These are phyloP conservation scores for Cylloceria caligata DNA, from an alignment of 2,888 invertebrate genomes.

Conservation along the genomic window DNA sequence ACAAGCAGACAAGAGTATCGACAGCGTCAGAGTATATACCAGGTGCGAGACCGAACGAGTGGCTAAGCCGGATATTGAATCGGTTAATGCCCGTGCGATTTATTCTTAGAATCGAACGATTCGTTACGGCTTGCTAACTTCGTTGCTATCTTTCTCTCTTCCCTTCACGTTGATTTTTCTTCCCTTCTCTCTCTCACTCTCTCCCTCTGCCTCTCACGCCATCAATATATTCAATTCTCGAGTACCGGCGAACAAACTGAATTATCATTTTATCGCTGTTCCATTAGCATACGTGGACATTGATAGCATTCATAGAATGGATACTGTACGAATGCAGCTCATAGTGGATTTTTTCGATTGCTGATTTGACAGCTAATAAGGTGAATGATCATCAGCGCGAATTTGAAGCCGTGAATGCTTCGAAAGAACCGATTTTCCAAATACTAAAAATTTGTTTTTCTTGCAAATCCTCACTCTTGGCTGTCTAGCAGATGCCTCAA, in stretches of 20 bases:
- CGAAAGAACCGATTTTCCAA: neutral
- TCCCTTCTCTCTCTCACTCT: slow-evolving; percentile 12
- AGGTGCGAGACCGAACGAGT: slow-evolving; percentile 7
- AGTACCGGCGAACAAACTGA: slow-evolving; percentile 16
- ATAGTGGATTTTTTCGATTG: neutral
- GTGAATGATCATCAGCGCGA: neutral
- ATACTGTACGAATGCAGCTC: neutral
- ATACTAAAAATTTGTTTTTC: neutral
- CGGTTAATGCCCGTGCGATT: slow-evolving; percentile 51
- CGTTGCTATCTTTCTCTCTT: slow-evolving; percentile 15
- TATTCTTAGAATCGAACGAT: slow-evolving; percentile 64
- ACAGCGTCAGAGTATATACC: slow-evolving; percentile 4
- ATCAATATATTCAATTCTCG: slow-evolving; percentile 27
- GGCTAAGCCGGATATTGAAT: slow-evolving; percentile 64
- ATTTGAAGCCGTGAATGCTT: neutral
- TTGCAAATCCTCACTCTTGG: neutral
- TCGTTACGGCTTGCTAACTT: slow-evolving; percentile 63
- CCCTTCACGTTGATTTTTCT: neutral
- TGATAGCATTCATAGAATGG: neutral
- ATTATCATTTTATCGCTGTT: slow-evolving; percentile 38
- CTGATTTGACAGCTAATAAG: neutral
- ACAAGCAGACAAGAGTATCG: slow-evolving; percentile 18
- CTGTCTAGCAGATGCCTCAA: neutral
- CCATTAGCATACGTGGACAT: slow-evolving; percentile 24
- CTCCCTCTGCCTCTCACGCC: neutral